Base-by-base conservation (phyloP, 2,113 vertebrate species). In the Grammomys surdaster region DNA sequence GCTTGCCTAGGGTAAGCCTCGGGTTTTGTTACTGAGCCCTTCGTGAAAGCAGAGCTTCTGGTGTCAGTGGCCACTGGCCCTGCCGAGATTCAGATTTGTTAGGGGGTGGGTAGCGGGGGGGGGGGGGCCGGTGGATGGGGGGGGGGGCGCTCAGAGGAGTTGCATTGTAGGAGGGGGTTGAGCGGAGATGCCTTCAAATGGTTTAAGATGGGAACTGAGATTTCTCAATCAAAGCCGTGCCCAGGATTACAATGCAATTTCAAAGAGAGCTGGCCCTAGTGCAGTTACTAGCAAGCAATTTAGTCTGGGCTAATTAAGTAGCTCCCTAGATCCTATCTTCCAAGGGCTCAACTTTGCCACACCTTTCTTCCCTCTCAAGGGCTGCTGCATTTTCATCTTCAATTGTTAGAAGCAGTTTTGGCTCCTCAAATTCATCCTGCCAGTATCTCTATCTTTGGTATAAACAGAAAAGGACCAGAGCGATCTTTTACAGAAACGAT, bases 311-410 rank as follows among this genome's bases (percentile, higher is more conserved):
- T 95, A 40, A 91, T 96, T 96, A 92, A 91, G 93, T 88, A 67
- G 94, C 86, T 96, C 7, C 5, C 40, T 84, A 26, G 40, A 43
- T 70, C 40, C 80, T 87, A 54, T 67, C 85, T 86, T 85, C 77
- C 31, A 88, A 67, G 91, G 60, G 54, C 93, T 93, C 73, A 97
- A 98, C 93, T 98, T 97, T 93, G 88, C 89, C 88, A 94, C 92
- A 96, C 95, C 97, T 98, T 98, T 94, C 97, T 84, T 43, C 96
- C 97, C 86, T 43, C 97, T 31, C 48, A 90, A 97, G 86, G 31
- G 67, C 36, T 1, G 81, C 28, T 1, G 95, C 82, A 75, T 97
- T 97, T 91, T 80, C 89, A 26, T 63, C 88, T 96, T 95, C 92
- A 54, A 90, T 96, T 89, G 65, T 93, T 86, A 20, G 80, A 16